Evolutionary conservation across 2,113 vertebrate species (phyloP), one percentile per base, ranked within the genome.

Genomic region (Onychostruthus taczanowskii): DNA sequence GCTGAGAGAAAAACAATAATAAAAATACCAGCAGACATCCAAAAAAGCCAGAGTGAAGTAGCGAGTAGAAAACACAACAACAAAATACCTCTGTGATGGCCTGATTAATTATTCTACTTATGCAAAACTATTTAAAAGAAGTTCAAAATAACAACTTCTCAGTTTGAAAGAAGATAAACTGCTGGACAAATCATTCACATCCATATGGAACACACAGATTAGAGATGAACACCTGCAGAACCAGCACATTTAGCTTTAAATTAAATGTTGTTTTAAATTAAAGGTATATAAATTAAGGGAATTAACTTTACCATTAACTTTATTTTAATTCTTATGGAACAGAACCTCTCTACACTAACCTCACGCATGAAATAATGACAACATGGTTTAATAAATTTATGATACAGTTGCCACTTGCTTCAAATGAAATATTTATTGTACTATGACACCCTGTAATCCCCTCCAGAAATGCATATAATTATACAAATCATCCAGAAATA

Each of bases 211-310:
- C 15, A 50, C 22, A 43, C 5, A 56, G 22, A 33, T 2, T 9
- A 20, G n/a, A 86, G 10, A 1, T 30, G n/a, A 87, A n/a, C 21
- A 27, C 11, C 4, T 20, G 22, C 35, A 89, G 17, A 82, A 41
- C 18, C 20, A 74, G 50, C n/a, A 66, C 41, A 14, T 4, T 6
- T n/a, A 9, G 19, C 15, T 67, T 46, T 33, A 43, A 47, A 58
- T 67, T 50, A 58, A 91, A 78, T 7, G 5, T 27, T 61, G 12
- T 27, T 79, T 41, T 41, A 41, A 41, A 24, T 9, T 28, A 47
- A 56, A 31, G n/a, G 7, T 30, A 14, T 2, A 17, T 17, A 9
- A 46, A 1, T 0, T 5, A 68, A 37, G 3, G 9, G 37, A 37
- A 37, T 37, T 37, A 37, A 37, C 37, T 37, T 37, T 30, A 10